Evolutionary conservation across 2,888 invertebrate species (phyloP).

Genomic region (Rhagonycha lutea): DNA sequence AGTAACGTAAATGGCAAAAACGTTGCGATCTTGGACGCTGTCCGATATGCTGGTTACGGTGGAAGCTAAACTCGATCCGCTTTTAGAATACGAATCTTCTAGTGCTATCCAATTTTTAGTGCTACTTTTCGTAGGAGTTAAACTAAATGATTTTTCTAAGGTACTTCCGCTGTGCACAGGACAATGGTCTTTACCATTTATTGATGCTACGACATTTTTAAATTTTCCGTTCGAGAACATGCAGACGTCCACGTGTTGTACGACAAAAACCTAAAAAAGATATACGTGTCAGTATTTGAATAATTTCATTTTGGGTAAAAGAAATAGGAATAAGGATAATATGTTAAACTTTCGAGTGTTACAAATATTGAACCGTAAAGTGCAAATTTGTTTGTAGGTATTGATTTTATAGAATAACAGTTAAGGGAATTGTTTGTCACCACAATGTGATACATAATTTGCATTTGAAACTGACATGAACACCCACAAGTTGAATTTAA

Average conservation of each 20-base stretch:
- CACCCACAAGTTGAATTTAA: neutral
- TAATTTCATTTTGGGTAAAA: neutral
- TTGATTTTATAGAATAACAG: neutral
- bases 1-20: constrained; percentile 88
- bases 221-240: constrained; percentile 95
- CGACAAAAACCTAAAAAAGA: constrained; percentile 71
- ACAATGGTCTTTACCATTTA: constrained; percentile 65
- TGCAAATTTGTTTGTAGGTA: neutral
- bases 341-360: too few species aligned
- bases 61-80: constrained; percentile 62
- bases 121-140: constrained; percentile 75
- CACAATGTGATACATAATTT: neutral
- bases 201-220: constrained; percentile 83
- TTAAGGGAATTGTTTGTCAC: neutral
- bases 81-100: constrained; percentile 81
- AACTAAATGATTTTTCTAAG: constrained; percentile 65
- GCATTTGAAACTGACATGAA: neutral
- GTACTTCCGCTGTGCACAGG: constrained; percentile 70
- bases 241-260: constrained; percentile 91
- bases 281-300: neutral
- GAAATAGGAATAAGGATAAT: neutral
- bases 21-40: constrained; percentile 77
- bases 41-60: constrained; percentile 58
- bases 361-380: neutral
- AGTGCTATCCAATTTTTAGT: constrained; percentile 91